Base-by-base conservation (phyloP, 2,113 vertebrate genomes). In the Chiloscyllium plagiosum region DNA sequence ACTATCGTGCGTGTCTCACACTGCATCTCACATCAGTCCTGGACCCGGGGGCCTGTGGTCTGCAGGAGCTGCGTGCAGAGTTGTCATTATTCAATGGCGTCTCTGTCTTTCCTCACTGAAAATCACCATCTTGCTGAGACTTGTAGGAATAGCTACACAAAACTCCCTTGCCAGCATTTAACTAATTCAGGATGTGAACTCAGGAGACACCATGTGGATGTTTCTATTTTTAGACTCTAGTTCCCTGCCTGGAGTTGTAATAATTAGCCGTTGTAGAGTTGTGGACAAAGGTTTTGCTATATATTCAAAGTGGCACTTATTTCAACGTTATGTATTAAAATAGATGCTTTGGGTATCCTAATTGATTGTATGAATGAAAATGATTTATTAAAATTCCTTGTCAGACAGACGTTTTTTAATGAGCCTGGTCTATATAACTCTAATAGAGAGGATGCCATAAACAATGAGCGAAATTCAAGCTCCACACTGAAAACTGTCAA, bases 41-140 rank as follows among this genome's bases (percentile, higher is more conserved):
- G 56, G 61, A 66, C 5, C 65, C 6, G 2, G 89, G 89, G n/a
- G 65, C 17, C n/a, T 92, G 86, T 89, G 50, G 29, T 15, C 86
- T 56, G 47, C 0, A 61, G 87, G 17, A 93, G 61, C 33, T 37
- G 33, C 15, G 10, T 66, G 89, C 33, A 93, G 37, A 19, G n/a
- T 65, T 65, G 50, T 37, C n/a, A 8, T 65, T 22, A 93, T 93
- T 93, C 89, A 93, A 93, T 93, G 61, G 89, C 3, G 5, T 10
- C 66, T 66, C 61, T 93, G n/a, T 93, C 89, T 93, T 93, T 93
- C 89, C 20, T 93, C 61, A 68, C 13, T 93, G n/a, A 93, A 42
- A 37, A 17, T 65, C 89, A 93, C 33, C 66, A n/a, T 37, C 61
- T 93, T 93, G 89, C 33, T 37, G 89, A 93, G 61, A 93, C 20